phyloP scores from a whole-genome alignment of 2,797 vertebrate species.

The Galago senegalensis region DNA sequence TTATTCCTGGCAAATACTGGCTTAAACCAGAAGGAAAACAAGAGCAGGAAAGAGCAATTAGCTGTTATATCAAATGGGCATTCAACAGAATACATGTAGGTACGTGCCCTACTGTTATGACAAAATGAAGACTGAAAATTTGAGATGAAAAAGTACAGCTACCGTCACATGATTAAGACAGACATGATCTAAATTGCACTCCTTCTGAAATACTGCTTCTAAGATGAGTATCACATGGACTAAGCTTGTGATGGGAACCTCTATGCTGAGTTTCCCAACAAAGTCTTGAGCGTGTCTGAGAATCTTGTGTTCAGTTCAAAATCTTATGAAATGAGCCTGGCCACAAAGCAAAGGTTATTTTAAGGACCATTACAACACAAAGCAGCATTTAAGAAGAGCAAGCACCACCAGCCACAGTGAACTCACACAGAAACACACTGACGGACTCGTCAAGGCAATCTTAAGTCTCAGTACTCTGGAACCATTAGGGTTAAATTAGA shows the following conservation, averaged over 20 bases:
- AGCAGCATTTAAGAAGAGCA: constrained; percentile 66
- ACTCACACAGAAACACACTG: constrained; percentile 78
- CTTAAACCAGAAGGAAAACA: background rate
- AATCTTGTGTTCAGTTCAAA: background rate
- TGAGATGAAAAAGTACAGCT: background rate
- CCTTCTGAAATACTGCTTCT: background rate
- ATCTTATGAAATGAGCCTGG: background rate
- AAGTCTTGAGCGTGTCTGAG: background rate
- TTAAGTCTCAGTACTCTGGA: constrained; percentile 81
- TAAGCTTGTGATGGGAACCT: background rate
- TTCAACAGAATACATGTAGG: background rate
- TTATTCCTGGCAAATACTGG: background rate
- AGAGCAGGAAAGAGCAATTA: background rate
- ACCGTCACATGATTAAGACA: background rate
- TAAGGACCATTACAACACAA: constrained; percentile 74
- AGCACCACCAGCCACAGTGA: constrained; percentile 7
- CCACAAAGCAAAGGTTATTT: constrained; percentile 60
- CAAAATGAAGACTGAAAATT: background rate
- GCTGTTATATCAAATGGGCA: background rate
- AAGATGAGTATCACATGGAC: background rate
- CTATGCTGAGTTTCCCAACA: background rate
- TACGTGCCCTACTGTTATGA: background rate
- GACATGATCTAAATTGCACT: background rate
- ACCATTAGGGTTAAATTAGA: constrained; percentile 56
- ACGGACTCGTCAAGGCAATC: constrained; percentile 83